Evolutionary conservation across 2,797 vertebrate species (phyloP), one percentile per base, ranked within the genome.

Genomic region (Sebastes diaconus): DNA sequence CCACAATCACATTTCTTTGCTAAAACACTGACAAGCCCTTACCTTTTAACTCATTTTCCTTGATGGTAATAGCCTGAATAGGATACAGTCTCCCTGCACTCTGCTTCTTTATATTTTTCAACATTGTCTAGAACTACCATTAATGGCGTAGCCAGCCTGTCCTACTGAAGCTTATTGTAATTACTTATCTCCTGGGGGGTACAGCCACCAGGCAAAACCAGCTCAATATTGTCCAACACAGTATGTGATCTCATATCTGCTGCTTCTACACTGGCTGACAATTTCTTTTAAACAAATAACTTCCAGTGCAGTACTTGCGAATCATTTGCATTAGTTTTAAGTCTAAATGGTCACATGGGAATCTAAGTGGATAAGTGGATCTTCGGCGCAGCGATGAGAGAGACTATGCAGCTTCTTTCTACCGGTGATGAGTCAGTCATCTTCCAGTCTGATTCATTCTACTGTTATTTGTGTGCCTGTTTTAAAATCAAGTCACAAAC

Each of bases 291-390:
- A 88, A 76, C 84, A 90, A 93, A 93, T 87, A 89, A 90, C 80
- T 92, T 91, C 67, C 80, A 89, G 89, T 85, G 84, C 54, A 75
- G 72, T 52, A 13, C 71, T 75, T 77, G 64, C 22, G 57, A 81
- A 85, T 88, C 72, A 91, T 93, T 92, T 92, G 84, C 91, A 90
- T 92, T 88, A 63, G 70, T 89, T 88, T 83, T 84, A 77, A 88
- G 68, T 85, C 58, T 84, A 90, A 89, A 68, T 4, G 79, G 66
- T 75, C 86, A 84, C 84, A 72, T 69, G 86, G 83, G 89, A 90
- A 73, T 80, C 8, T 50, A 50, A 50, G 46, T 4, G 46, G 46
- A 50, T 7, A 6, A 78, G 9, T n/a, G 39, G 65, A 64, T 73
- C 39, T 30, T 77, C 6, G 5, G 64, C 10, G 64, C 42, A 39